Conservation (phyloP, 1,140 invertebrate species). For the Thalassaphorura encarpata region DNA sequence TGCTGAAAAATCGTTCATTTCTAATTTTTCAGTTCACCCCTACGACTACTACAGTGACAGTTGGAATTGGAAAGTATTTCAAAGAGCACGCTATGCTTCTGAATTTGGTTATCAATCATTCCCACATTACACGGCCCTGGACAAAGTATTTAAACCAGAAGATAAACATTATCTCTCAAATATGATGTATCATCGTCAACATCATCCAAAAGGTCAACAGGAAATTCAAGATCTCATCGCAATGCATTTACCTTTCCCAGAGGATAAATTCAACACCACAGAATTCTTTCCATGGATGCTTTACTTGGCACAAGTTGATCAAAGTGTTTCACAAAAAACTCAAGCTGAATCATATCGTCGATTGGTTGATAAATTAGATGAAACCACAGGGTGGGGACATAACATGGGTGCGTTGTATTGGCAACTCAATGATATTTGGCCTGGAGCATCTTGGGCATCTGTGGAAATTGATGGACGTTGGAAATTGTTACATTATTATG, state of each 20-base stretch:
- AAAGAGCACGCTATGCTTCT: conserved; percentile 75
- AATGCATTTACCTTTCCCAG: conserved; percentile 27
- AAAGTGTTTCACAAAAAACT: conserved; percentile 75
- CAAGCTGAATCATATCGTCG: conserved; percentile 58
- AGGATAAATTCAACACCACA: conserved; percentile 6
- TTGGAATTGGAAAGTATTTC: conserved; percentile 68
- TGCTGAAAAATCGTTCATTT: no score
- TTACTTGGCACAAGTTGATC: conserved; percentile 53
- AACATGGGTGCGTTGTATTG: conserved; percentile 87
- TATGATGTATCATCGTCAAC: conserved; percentile 66
- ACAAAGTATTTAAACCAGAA: conserved; percentile 16
- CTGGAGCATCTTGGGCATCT: conserved; percentile 92
- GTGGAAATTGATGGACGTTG: conserved; percentile 78
- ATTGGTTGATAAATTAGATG: not conserved
- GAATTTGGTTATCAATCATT: conserved; percentile 93
- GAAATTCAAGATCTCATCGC: conserved; percentile 50
- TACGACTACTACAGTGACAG: conserved; percentile 76
- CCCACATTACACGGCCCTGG: conserved; percentile 46
- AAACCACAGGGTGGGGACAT: not conserved
- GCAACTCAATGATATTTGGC: conserved; percentile 99
- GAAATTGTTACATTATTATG: conserved; percentile 91
- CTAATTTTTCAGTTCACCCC: conserved; percentile 55
- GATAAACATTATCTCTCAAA: conserved; percentile 53
- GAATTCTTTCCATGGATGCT: conserved; percentile 22
- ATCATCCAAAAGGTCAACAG: conserved; percentile 58